Evolutionary conservation across 2,888 invertebrate genomes (phyloP), one percentile per base, ranked within the genome.

Genomic region (Taphrorychus bicolor): DNA sequence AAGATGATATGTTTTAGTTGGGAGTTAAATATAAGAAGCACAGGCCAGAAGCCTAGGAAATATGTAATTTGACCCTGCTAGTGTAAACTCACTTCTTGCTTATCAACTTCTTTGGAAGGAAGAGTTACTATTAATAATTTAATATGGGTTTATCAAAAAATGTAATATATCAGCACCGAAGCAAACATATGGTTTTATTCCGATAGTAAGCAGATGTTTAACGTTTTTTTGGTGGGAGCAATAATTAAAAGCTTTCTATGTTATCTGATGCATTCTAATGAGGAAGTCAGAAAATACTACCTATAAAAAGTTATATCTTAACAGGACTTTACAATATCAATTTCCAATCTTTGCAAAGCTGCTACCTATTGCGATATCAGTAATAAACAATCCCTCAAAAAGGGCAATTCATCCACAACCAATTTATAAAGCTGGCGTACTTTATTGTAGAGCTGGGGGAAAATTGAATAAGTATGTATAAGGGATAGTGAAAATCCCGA

Each of bases 1-100:
- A 70, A 75, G 74, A 11, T 32, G 32, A 32, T 7, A 32, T 1
- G 32, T 11, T 32, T n/a, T 32, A 42, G 17, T 21, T 57, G 32
- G n/a, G n/a, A n/a, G n/a, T n/a, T n/a, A n/a, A n/a, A n/a, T n/a
- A n/a, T n/a, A n/a, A n/a, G n/a, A n/a, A 58, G 58, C 58, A 58
- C 24, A 23, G 42, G 58, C 45, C 23, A 45, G 19, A 32, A 32
- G 32, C 32, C 32, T n/a, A n/a, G n/a, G n/a, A n/a, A n/a, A n/a
- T n/a, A n/a, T n/a, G n/a, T n/a, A n/a, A n/a, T n/a, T n/a, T n/a
- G n/a, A n/a, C n/a, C n/a, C n/a, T n/a, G n/a, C n/a, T n/a, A n/a
- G n/a, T n/a, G n/a, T n/a, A n/a, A n/a, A n/a, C n/a, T n/a, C n/a
- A n/a, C n/a, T n/a, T n/a, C n/a, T n/a, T n/a, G n/a, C n/a, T n/a